Evolutionary conservation across 2,888 invertebrate species (phyloP).

Genomic region (Orthosia gracilis): DNA sequence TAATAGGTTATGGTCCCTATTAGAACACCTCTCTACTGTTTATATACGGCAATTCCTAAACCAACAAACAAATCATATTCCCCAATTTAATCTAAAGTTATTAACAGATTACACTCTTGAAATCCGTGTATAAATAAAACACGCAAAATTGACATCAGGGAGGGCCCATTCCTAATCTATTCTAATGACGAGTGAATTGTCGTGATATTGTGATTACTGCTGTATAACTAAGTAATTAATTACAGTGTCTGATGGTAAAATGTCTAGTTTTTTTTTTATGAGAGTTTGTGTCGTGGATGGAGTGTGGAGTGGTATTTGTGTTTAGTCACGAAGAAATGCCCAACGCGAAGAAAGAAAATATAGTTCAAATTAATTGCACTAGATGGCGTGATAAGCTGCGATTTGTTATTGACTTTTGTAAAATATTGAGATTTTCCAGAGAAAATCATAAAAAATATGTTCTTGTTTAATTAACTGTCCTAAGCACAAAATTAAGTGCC

Average conservation of each 20-base stretch:
- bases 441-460: too few species aligned
- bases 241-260: constrained; percentile 41
- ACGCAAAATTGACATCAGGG: constrained; percentile 69
- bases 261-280: constrained; percentile 24
- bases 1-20: too few species aligned
- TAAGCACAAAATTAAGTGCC: too few species aligned
- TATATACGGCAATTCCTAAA: not conserved
- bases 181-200: constrained; percentile 70
- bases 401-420: too few species aligned
- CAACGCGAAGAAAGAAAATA: too few species aligned
- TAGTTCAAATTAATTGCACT: too few species aligned
- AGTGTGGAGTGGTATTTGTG: not conserved
- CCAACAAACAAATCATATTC: constrained; percentile 39
- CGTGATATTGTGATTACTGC: constrained; percentile 68
- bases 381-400: too few species aligned
- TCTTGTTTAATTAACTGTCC: too few species aligned
- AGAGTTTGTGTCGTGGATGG: not conserved
- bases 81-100: constrained; percentile 52
- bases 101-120: constrained; percentile 56
- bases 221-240: constrained; percentile 66
- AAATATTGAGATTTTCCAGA: too few species aligned
- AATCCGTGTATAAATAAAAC: constrained; percentile 64
- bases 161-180: constrained; percentile 52
- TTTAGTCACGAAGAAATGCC: too few species aligned
- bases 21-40: too few species aligned